Evolutionary conservation across 2,888 invertebrate species (phyloP).

Genomic region (Archips xylosteana): DNA sequence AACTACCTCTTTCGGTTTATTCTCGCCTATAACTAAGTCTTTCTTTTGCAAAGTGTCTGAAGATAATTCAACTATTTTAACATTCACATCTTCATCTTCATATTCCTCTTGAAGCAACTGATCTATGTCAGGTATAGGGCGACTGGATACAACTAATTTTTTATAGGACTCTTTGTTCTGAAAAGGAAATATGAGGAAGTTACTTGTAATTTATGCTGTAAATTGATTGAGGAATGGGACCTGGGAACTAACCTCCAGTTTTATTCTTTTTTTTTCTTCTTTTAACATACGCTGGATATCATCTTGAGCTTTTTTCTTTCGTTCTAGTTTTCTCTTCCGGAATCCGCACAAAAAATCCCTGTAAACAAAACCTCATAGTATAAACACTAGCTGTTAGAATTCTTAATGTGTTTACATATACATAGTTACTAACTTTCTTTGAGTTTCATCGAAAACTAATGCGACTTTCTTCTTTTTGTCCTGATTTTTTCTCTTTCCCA

Average conservation of each 20-base stretch:
- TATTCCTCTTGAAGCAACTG: constrained; percentile 89
- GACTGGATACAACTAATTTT: constrained; percentile 89
- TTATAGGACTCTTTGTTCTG: constrained; percentile 90
- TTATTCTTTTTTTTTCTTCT: constrained; percentile 91
- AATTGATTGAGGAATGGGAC: background rate
- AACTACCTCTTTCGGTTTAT: constrained; percentile 77
- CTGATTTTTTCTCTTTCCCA: constrained; percentile 71
- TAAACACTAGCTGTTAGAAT: constrained; percentile 1
- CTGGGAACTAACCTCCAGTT: constrained; percentile 86
- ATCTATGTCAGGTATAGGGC: constrained; percentile 89
- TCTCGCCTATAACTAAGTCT: constrained; percentile 90
- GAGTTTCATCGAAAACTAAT: constrained; percentile 77
- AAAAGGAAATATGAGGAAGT: constrained; percentile 47
- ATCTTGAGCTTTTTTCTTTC: constrained; percentile 91
- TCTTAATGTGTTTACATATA: background rate
- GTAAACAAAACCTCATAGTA: constrained; percentile 51
- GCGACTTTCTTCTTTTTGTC: constrained; percentile 71
- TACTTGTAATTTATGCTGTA: background rate
- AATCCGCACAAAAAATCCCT: constrained; percentile 94
- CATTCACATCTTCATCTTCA: constrained; percentile 91
- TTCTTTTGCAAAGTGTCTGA: constrained; percentile 89
- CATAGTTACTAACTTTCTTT: constrained; percentile 67
- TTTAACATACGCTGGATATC: constrained; percentile 89
- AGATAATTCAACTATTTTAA: constrained; percentile 91
- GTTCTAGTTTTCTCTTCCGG: constrained; percentile 91